Base-by-base conservation (phyloP, 2,888 invertebrate species). In the Rhopalosiphum nymphaeae region DNA sequence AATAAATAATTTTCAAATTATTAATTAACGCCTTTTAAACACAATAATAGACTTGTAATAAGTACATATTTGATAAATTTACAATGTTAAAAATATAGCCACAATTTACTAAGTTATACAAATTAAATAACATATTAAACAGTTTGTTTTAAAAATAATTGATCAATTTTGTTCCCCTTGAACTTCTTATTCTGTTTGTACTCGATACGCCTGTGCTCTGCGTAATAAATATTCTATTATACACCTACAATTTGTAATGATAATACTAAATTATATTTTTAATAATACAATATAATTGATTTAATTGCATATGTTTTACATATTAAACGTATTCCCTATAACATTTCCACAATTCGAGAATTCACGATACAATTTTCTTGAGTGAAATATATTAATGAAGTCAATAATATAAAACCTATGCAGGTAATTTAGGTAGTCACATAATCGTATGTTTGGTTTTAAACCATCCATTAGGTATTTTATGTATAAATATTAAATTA, bases 61-160 rank as follows among this genome's bases (percentile, higher is more conserved):
- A 49, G n/a, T 44, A 61, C 42, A 56, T 9, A 56, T 44, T 84
- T 29, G 16, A 9, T 21, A 67, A n/a, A 21, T 9, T 44, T 42
- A 89, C 29, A 57, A 89, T 10, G 26, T 7, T 13, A 44, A 46
- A 42, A 53, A 53, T 49, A 25, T 56, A 84, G 10, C 7, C n/a
- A 53, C 7, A 29, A 44, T 85, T 56, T 56, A 89, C n/a, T 42
- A 89, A 13, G 25, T 67, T 36, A 29, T 16, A 49, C 49, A 61
- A 92, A 91, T 86, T 86, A 86, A 86, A 46, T 46, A 86, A 91
- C 25, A 36, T 29, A 26, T 25, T 11, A 42, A 61, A 61, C 36
- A 61, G 56, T 92, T 92, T 46, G 49, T 87, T 87, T 61, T 10
- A n/a, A 42, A 86, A 49, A 92, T 92, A 92, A 92, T 92, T 92